phyloP scores from a whole-genome alignment of 2,113 vertebrate species.

The Chitala chitala region DNA sequence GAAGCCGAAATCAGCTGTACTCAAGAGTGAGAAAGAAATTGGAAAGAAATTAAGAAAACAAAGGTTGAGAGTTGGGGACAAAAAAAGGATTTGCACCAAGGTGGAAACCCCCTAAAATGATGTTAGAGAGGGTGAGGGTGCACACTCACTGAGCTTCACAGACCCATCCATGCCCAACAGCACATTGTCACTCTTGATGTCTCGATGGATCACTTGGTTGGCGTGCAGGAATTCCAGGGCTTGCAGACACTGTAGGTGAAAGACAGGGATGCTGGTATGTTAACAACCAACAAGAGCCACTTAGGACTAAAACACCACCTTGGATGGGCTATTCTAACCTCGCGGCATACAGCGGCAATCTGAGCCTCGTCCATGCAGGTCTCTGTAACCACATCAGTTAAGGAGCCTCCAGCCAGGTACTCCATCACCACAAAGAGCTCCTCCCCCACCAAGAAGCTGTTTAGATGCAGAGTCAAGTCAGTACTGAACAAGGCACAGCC shows the following conservation, averaged over 20 bases:
- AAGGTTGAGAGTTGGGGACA: not conserved
- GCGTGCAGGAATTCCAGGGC: constrained; percentile 93
- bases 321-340: constrained; percentile 58
- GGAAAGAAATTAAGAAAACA: not conserved
- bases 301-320: not conserved
- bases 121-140: not conserved
- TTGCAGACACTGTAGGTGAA: constrained; percentile 82
- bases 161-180: constrained; percentile 97
- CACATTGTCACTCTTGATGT: constrained; percentile 98
- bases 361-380: constrained; percentile 98
- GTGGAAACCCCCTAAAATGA: not conserved
- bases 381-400: constrained; percentile 98
- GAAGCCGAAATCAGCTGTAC: constrained; percentile 92
- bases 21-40: not conserved
- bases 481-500: not conserved
- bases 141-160: constrained; percentile 93
- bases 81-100: too few relatives aligned
- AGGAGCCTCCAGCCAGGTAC: constrained; percentile 91
- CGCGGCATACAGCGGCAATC: constrained; percentile 95
- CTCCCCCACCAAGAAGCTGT: constrained; percentile 90
- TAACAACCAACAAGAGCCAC: not conserved
- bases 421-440: constrained; percentile 98
- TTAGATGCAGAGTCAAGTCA: not conserved
- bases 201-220: constrained; percentile 97
- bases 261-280: not conserved